Evolutionary conservation across 2,113 vertebrate species (phyloP).

Genomic region (Panthera leo): DNA sequence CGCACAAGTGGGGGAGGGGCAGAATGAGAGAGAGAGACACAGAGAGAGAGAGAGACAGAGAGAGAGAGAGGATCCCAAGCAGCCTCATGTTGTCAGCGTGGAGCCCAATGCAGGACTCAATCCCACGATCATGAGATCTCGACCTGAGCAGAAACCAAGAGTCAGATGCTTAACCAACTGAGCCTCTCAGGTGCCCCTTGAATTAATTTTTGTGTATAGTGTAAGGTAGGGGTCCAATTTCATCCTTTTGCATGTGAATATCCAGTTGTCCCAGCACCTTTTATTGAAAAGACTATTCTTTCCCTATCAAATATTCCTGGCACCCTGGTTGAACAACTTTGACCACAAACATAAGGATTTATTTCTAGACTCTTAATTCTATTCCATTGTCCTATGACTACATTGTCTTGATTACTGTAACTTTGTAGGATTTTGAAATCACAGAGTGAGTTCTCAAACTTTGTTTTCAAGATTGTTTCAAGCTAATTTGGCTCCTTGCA

Average conservation of each 20-base stretch:
- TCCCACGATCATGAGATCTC: too few species aligned
- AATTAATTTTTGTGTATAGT: neutral
- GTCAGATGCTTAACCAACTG: too few species aligned
- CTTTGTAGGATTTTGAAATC: constrained; percentile 47
- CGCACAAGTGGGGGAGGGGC: too few species aligned
- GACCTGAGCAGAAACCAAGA: too few species aligned
- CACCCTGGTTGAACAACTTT: neutral
- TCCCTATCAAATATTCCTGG: neutral
- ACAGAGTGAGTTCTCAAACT: neutral
- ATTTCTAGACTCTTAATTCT: neutral
- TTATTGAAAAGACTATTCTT: neutral
- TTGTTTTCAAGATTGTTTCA: constrained; percentile 8
- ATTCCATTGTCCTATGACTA: neutral
- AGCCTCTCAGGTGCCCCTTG: too few species aligned
- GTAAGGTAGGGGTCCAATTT: neutral
- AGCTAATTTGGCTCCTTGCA: neutral
- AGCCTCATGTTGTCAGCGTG: too few species aligned
- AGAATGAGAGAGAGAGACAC: too few species aligned
- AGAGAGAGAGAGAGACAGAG: too few species aligned
- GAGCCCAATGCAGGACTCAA: too few species aligned
- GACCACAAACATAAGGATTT: neutral
- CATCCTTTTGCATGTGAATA: neutral
- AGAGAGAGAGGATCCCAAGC: too few species aligned
- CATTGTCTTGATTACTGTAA: neutral
- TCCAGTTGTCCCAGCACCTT: neutral